These are phyloP conservation scores for Drosophila peninsularis DNA, from an alignment of 2,888 invertebrate species.

Conservation along the genomic window DNA sequence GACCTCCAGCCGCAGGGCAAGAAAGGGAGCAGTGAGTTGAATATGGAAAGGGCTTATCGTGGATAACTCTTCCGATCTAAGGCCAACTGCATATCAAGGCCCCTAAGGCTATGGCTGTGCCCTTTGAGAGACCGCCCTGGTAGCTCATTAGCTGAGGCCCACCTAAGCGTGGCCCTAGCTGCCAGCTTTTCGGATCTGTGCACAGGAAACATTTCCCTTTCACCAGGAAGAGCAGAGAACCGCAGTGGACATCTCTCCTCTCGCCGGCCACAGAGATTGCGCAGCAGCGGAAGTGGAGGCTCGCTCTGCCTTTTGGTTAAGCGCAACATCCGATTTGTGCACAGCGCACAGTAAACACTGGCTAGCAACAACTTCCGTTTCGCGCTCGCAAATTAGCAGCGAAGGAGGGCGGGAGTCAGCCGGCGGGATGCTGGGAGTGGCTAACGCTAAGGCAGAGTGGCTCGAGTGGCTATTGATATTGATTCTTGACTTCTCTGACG, in stretches of 20 bases:
- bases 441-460: not conserved
- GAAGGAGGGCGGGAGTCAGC: too few species aligned
- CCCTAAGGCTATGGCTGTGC: constrained; percentile 4
- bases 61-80: not conserved
- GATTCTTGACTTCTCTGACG: constrained; percentile 13
- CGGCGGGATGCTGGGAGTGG: not conserved
- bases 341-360: constrained; percentile 15
- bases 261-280: constrained; percentile 16
- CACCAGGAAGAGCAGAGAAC: constrained; percentile 56
- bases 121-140: constrained; percentile 47
- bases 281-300: constrained; percentile 5
- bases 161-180: constrained; percentile 20
- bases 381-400: constrained; percentile 45
- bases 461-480: constrained; percentile 14
- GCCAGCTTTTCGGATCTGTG: not conserved
- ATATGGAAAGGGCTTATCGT: not conserved
- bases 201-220: constrained; percentile 50
- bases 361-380: constrained; percentile 60
- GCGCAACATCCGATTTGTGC: constrained; percentile 38
- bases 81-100: constrained; percentile 13
- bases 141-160: constrained; percentile 34
- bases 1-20: constrained; percentile 46
- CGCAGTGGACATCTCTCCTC: constrained; percentile 1
- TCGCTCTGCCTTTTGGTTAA: constrained; percentile 5
- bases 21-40: constrained; percentile 3